Base-by-base conservation (phyloP, 1,140 invertebrate species). In the Onthophagus taurus region DNA sequence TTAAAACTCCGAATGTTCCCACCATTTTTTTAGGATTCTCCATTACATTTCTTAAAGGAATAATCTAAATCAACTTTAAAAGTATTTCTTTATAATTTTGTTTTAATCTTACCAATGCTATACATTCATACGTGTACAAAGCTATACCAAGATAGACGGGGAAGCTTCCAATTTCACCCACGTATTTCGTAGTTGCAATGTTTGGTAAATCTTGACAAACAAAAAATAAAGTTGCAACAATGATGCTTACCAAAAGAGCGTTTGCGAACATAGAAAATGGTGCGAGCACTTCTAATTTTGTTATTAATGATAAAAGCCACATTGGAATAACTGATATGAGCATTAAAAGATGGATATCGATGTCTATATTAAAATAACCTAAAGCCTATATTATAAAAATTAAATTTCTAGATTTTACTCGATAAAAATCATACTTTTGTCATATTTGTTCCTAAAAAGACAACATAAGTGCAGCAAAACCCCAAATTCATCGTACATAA, bases 391-490 rank as follows among this genome's bases (percentile, higher is more conserved):
- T 26, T n/a, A n/a, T 5, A 23, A 8, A 8, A 21, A 37, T 11
- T 14, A 33, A 3, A 2, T 3, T 33, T 7, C 13, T 7, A n/a
- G 9, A 18, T 6, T 19, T 18, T 20, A 0, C 14, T 11, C 11
- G n/a, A n/a, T n/a, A n/a, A n/a, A 37, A 7, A 7, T 26, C 24
- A 21, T 37, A 37, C 35, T 17, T 37, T 37, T 21, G 13, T n/a
- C 35, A 37, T 37, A 19, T 37, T 37, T 13, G 20, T 37, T 12
- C 35, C 35, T 11, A 37, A 14, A 13, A 37, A 37, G n/a, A 37
- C 35, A 0, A 37, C 13, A 21, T 37, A 37, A 2, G 24, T 13
- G 8, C 35, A 37, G 18, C 35, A 37, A 20, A 37, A 37, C 13
- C 35, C 35, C 9, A 37, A 19, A 37, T 37, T 37, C 35, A 37